These are phyloP conservation scores for Sthenelais limicola DNA, from an alignment of 2,888 invertebrate species.

Conservation along the genomic window DNA sequence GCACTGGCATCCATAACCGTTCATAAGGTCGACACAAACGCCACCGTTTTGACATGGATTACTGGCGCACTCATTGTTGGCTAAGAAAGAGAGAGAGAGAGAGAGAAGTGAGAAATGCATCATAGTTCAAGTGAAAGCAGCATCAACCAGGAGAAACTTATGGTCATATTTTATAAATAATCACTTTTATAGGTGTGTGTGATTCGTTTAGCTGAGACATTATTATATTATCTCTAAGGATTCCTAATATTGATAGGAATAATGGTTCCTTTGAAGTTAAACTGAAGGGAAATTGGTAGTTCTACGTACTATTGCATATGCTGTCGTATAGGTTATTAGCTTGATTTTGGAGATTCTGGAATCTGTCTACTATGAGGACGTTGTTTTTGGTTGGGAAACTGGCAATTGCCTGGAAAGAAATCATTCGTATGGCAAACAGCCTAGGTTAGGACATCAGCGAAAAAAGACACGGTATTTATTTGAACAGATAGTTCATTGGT, in stretches of 20 bases:
- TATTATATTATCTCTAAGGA: too few species aligned
- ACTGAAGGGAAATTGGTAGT: too few species aligned
- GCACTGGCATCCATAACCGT: slow-evolving; percentile 33
- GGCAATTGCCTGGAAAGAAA: slow-evolving; percentile 16
- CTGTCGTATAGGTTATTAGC: background rate
- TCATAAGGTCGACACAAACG: slow-evolving; percentile 14
- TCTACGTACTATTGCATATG: slow-evolving; percentile 36
- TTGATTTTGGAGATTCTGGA: slow-evolving; percentile 1
- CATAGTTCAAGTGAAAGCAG: too few species aligned
- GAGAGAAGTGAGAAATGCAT: too few species aligned
- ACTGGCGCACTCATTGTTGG: slow-evolving; percentile 10
- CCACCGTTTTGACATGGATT: slow-evolving; percentile 37
- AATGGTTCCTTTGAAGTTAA: too few species aligned
- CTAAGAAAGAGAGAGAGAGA: background rate
- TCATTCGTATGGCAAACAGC: too few species aligned
- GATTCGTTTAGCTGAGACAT: too few species aligned
- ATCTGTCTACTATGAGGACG: slow-evolving; percentile 24
- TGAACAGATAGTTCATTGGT: background rate
- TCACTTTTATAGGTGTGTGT: too few species aligned
- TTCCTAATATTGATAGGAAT: too few species aligned
- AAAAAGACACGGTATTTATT: background rate
- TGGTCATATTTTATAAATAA: too few species aligned
- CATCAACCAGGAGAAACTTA: too few species aligned
- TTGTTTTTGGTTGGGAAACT: slow-evolving; percentile 11
- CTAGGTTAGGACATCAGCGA: background rate